Conservation (phyloP, 2,797 vertebrate species). For the Eurystomus glaucurus region DNA sequence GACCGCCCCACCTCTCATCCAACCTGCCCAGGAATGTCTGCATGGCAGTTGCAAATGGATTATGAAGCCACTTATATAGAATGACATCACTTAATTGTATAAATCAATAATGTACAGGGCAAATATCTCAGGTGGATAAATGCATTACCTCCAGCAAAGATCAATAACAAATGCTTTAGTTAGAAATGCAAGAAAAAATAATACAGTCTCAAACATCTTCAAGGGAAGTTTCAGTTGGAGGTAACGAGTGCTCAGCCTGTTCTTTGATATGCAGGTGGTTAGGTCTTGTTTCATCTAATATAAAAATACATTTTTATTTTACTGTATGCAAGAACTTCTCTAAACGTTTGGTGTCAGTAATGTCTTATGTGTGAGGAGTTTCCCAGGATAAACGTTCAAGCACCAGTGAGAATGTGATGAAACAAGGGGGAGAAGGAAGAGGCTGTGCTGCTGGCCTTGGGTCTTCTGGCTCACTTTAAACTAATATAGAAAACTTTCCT, state of each 20-base stretch:
- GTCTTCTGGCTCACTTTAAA: neutral
- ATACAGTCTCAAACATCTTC: fast-evolving
- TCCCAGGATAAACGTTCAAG: neutral
- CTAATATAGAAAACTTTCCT: neutral
- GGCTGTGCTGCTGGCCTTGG: neutral
- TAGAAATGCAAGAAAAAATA: neutral
- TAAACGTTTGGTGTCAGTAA: constrained; percentile 56
- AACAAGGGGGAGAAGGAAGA: neutral
- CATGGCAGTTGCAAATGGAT: neutral
- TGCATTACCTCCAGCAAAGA: neutral
- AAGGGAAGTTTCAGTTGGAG: neutral
- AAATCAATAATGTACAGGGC: neutral
- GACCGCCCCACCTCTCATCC: neutral
- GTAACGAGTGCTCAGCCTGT: neutral
- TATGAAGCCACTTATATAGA: neutral
- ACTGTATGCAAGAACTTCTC: neutral
- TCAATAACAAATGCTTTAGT: neutral
- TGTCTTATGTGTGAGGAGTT: constrained; percentile 5
- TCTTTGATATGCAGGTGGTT: neutral
- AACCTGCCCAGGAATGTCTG: neutral
- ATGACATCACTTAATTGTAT: neutral
- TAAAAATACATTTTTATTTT: neutral
- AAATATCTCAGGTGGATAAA: neutral
- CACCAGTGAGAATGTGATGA: neutral
- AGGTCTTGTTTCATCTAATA: neutral